A percentile compares a stretch with the other conserved stretches of the same genome.
phyloP scores from a whole-genome alignment of 2,113 vertebrate species.

The Columba livia region DNA sequence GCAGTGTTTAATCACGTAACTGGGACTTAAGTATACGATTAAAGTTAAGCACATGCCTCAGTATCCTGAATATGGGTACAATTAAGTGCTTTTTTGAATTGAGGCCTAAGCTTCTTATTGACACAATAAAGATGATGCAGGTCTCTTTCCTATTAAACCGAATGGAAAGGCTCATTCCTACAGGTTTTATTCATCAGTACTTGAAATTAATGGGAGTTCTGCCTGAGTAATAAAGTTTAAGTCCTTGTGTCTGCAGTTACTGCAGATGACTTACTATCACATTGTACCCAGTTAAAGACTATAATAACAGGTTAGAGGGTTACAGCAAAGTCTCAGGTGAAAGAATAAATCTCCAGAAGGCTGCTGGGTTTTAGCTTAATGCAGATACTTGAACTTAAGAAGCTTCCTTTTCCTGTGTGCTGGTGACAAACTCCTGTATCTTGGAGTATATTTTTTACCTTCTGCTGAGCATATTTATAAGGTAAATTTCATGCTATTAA shows the following conservation, averaged over 20 bases:
- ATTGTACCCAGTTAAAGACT: not conserved
- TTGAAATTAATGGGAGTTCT: not conserved
- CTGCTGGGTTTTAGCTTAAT: not conserved
- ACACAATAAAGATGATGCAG: not conserved
- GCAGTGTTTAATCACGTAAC: not conserved
- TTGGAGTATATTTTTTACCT: not conserved
- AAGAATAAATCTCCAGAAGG: constrained; percentile 12
- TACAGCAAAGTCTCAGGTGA: not conserved
- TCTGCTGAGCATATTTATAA: not conserved
- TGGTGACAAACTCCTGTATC: not conserved
- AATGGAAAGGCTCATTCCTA: not conserved
- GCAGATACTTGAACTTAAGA: not conserved
- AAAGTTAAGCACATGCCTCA: not conserved
- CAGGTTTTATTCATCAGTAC: not conserved
- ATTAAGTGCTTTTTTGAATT: not conserved
- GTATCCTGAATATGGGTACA: accelerated
- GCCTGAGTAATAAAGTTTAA: not conserved
- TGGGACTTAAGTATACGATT: not conserved
- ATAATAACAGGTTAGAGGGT: not conserved
- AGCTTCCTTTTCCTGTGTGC: not conserved
- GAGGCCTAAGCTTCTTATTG: not conserved
- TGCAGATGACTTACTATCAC: not conserved
- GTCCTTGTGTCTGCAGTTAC: not conserved
- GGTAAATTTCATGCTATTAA: constrained; percentile 3
- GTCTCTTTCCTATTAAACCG: not conserved